Conservation (phyloP, 2,888 invertebrate species). For the Baccha elongata region DNA sequence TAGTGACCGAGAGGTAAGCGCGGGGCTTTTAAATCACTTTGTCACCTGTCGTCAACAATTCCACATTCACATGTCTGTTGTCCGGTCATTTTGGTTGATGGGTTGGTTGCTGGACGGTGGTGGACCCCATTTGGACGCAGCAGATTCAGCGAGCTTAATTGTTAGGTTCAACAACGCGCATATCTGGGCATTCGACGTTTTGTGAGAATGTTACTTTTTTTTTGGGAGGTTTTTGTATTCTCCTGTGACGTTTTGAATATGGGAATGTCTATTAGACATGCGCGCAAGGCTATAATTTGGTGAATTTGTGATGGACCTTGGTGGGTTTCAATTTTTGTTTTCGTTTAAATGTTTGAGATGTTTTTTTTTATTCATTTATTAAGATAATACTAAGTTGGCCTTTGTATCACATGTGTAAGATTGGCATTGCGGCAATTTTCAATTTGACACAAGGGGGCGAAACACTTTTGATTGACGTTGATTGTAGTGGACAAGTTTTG, state of each 20-base stretch:
- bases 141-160: conserved; percentile 62
- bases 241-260: conserved; percentile 53
- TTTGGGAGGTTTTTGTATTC: conserved; percentile 28
- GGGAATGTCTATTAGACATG: conserved; percentile 69
- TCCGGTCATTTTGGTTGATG: conserved; percentile 33
- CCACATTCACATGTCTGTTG: conserved; percentile 69
- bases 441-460: conserved; percentile 70
- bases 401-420: neutral
- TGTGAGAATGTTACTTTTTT: conserved; percentile 58
- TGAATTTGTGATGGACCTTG: conserved; percentile 32
- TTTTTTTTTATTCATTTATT: conserved; percentile 57
- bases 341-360: conserved; percentile 56
- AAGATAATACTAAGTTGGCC: conserved; percentile 34
- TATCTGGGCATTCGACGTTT: conserved; percentile 69
- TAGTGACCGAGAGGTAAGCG: neutral
- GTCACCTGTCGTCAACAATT: conserved; percentile 74
- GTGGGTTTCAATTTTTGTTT: conserved; percentile 28
- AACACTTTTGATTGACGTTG: conserved; percentile 69
- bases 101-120: conserved; percentile 10
- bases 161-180: conserved; percentile 48
- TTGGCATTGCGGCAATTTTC: conserved; percentile 50
- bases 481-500: conserved; percentile 69
- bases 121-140: conserved; percentile 18
- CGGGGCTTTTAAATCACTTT: conserved; percentile 66
- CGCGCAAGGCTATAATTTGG: conserved; percentile 68